Evolutionary conservation across 2,113 vertebrate species (phyloP), one percentile per base, ranked within the genome.

Genomic region (Bucco capensis): DNA sequence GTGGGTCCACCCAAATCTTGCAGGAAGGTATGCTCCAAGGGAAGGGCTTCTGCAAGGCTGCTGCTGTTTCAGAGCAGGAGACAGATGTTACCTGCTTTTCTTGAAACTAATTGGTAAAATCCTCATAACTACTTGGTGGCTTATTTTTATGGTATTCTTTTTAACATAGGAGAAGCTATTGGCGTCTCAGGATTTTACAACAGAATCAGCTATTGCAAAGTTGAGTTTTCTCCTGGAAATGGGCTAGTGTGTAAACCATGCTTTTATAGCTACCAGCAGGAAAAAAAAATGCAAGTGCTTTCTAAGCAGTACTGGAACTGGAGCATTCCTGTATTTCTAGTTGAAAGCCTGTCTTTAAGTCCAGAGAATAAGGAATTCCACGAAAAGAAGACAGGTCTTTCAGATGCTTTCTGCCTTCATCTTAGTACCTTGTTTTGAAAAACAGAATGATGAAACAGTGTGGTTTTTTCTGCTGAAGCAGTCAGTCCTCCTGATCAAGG

Each of bases 261-360:
- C n/a, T 4, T 82, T 76, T 93, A 88, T 82, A 87, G 81, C 70
- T 85, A 84, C 30, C 49, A 89, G 71, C 74, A 87, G 81, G 58
- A 85, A 93, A 91, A 85, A 93, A 91, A 93, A 94, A 85, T 86
- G 89, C 53, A 54, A 84, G 58, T 23, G 19, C 37, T 89, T 85
- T 80, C 53, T 70, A 76, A 89, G 64, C 78, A 74, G 14, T 14
- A 3, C 42, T 33, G 65, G 40, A 87, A 62, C 54, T 61, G 83
- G 50, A 90, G 27, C 51, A 58, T 35, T 84, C 21, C 54, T 44
- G 10, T 50, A 69, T 56, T 79, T 82, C 54, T 78, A 86, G 67
- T 28, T 27, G 47, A 35, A 80, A 89, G 6, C 22, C 51, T 67
- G 31, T 47, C 53, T 61, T 84, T 84, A n/a, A 76, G 83, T 79